phyloP scores from a whole-genome alignment of 2,888 invertebrate species.

The Drosophila sordidula region DNA sequence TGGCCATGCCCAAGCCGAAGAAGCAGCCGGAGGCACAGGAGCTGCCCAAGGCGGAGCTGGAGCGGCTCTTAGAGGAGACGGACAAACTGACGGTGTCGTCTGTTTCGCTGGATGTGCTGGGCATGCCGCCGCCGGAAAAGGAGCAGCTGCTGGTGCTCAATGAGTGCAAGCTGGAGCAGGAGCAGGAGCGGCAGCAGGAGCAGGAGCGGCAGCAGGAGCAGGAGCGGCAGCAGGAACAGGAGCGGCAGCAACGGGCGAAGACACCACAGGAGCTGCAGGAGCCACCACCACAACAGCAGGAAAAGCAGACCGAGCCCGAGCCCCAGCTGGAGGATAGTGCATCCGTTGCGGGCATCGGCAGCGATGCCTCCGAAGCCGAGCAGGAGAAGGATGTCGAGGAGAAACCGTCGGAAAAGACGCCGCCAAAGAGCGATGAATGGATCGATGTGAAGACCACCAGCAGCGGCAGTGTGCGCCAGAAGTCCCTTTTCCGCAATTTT shows the following conservation, averaged over 20 bases:
- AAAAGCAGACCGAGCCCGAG: neutral
- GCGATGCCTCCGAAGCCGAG: conserved; percentile 30
- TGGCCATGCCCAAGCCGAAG: no score
- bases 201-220: neutral
- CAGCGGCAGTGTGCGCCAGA: neutral
- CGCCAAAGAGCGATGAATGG: conserved; percentile 21
- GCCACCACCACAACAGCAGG: neutral
- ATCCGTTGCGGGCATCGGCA: conserved; percentile 26
- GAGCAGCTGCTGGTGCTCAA: conserved; percentile 52
- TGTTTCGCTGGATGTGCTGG: neutral
- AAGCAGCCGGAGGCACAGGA: neutral
- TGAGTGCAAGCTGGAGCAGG: conserved; percentile 47
- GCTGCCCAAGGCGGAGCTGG: neutral
- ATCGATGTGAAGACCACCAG: conserved; percentile 20
- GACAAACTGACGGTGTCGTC: no score
- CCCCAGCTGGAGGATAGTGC: conserved; percentile 10
- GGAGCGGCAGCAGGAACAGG: conserved; percentile 2
- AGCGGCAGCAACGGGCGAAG: conserved; percentile 1
- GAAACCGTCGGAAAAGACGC: neutral
- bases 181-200: neutral
- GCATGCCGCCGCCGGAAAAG: conserved; percentile 40
- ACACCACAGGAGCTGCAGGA: neutral
- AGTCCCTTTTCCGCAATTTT: conserved; percentile 31
- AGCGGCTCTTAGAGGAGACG: neutral
- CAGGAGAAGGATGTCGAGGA: conserved; percentile 1